Base-by-base conservation (phyloP, 2,888 invertebrate genomes). In the Penaeus monodon region DNA sequence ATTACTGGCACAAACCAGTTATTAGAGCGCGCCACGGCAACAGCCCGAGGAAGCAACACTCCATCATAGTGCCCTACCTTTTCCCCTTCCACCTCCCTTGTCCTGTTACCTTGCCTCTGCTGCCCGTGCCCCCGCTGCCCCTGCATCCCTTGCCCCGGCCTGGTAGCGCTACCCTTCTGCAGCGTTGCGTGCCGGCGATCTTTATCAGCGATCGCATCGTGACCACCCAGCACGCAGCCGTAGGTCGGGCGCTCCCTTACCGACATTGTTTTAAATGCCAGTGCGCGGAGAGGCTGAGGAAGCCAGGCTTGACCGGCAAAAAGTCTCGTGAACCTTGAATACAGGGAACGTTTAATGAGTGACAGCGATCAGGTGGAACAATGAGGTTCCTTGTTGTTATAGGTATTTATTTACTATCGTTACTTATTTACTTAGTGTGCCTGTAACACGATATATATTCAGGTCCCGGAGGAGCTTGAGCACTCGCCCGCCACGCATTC, bases 201-300 rank as follows among this genome's bases (percentile, higher is more conserved):
- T 57, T 27, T 76, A 76, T 76, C 76, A 76, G 76, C n/a, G 76
- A 76, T 76, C 44, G 57, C 33, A 44, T 76, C n/a, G n/a, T 27
- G 44, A 33, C 49, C 76, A 49, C 33, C 33, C 33, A n/a, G 49
- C 44, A 76, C 76, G 44, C 38, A 38, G 27, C 29, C 74, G 27
- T 17, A n/a, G 17, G 8, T 33, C 49, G 49, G 49, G n/a, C 76
- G 33, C 49, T 24, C 27, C 49, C 44, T 38, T 49, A n/a, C 44
- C 27, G 76, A 57, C 57, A 4, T 49, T 38, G 24, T 14, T 38
- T 27, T 57, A 24, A 38, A 17, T 22, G n/a, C 10, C 49, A 24
- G 24, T 17, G 24, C 27, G 57, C 76, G 33, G n/a, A 17, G 17
- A 57, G 57, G 57, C 57, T 57, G 14, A 14, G 57, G 17, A 14